Evolutionary conservation across 1,140 invertebrate species (phyloP).

Genomic region (Drosophila auraria): DNA sequence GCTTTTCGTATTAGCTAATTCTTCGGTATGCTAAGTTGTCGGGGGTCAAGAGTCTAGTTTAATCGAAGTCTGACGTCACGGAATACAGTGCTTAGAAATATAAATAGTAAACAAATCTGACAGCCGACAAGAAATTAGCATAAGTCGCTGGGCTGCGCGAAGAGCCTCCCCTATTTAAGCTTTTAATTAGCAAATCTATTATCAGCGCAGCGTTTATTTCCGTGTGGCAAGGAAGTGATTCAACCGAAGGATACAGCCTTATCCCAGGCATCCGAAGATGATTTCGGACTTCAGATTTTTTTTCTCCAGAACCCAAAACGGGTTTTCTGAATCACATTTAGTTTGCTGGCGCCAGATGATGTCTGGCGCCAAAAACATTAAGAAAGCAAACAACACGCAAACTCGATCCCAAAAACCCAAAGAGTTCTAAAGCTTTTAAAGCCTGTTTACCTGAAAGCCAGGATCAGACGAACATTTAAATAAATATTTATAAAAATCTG

Average conservation of each 20-base stretch:
- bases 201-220: constrained; percentile 8
- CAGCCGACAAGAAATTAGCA: constrained; percentile 30
- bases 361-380: constrained; percentile 59
- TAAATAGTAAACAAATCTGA: constrained; percentile 26
- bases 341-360: constrained; percentile 14
- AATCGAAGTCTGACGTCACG: constrained; percentile 31
- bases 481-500: constrained; percentile 1
- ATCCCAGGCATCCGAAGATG: not conserved
- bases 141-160: constrained; percentile 3
- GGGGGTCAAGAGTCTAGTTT: constrained; percentile 24
- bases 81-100: not conserved
- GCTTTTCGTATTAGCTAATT: constrained; percentile 4
- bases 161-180: constrained; percentile 27
- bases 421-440: constrained; percentile 16
- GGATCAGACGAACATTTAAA: not conserved
- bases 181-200: constrained; percentile 32
- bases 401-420: constrained; percentile 2
- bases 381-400: constrained; percentile 41
- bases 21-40: constrained; percentile 5
- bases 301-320: constrained; percentile 24
- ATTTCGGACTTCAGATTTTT: not conserved
- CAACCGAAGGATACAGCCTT: not conserved
- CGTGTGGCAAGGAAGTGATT: constrained; percentile 5
- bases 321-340: constrained; percentile 18
- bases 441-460: constrained; percentile 2